Conservation (phyloP, 2,113 vertebrate genomes). For the Mobula birostris region DNA sequence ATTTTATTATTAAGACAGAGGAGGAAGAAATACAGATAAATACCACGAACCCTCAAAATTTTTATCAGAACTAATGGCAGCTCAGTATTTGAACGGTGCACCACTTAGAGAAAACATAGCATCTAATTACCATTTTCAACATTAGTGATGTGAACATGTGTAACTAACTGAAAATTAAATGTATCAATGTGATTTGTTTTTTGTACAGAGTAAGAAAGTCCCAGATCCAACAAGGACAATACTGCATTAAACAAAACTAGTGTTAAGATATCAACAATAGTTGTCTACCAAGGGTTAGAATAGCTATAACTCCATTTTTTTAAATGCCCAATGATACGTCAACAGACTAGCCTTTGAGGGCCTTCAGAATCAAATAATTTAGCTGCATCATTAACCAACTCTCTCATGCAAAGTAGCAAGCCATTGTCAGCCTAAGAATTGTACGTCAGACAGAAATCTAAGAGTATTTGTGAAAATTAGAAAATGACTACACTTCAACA, state of each 20-base stretch:
- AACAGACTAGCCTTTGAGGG: neutral
- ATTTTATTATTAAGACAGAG: neutral
- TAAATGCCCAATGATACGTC: too few species aligned
- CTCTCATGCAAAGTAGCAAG: neutral
- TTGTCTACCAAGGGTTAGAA: neutral
- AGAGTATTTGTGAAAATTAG: neutral
- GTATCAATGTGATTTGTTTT: neutral
- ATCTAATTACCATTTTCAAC: slow-evolving; percentile 8
- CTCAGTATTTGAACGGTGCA: neutral
- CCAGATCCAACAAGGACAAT: neutral
- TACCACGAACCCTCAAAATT: neutral
- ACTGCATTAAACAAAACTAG: neutral
- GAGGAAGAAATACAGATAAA: too few species aligned
- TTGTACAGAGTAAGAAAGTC: neutral
- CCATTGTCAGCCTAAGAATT: neutral
- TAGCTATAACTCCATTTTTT: too few species aligned
- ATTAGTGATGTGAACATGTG: neutral
- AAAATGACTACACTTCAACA: too few species aligned
- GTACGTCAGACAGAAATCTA: neutral
- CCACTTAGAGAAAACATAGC: neutral
- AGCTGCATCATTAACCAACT: neutral
- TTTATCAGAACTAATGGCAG: neutral
- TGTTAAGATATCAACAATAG: neutral
- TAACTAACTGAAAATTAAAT: neutral
- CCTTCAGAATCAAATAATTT: neutral